These are phyloP conservation scores for Eilema griseolum DNA, from an alignment of 2,888 invertebrate genomes.

Conservation along the genomic window DNA sequence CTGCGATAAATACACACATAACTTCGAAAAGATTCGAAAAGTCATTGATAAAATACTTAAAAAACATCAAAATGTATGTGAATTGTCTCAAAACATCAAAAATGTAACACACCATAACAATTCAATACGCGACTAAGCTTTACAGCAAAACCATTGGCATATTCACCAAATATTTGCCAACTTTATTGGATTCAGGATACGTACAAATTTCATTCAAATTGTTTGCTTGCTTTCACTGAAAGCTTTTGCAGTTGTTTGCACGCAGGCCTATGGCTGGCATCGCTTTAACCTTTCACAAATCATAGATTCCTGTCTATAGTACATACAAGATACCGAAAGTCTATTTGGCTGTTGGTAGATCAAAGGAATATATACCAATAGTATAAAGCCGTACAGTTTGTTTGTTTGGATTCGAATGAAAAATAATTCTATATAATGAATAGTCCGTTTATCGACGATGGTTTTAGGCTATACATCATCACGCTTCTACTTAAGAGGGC, in stretches of 20 bases:
- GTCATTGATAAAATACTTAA: not conserved
- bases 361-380: too few relatives aligned
- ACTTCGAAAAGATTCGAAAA: too few relatives aligned
- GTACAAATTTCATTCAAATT: constrained; percentile 30
- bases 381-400: too few relatives aligned
- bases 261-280: constrained; percentile 26
- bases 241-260: constrained; percentile 39
- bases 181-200: constrained; percentile 27
- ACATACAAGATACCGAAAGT: not conserved
- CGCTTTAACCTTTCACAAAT: constrained; percentile 38
- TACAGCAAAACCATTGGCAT: constrained; percentile 1
- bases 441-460: too few relatives aligned
- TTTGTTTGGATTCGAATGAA: too few relatives aligned
- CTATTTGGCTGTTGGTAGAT: not conserved
- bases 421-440: too few relatives aligned
- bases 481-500: too few relatives aligned
- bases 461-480: too few relatives aligned
- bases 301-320: constrained; percentile 22
- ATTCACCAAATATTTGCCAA: constrained; percentile 30
- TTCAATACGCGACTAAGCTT: constrained; percentile 12
- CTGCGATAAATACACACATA: too few relatives aligned
- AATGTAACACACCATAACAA: not conserved
- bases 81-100: not conserved
- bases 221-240: constrained; percentile 34
- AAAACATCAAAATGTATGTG: not conserved